phyloP scores from a whole-genome alignment of 2,113 vertebrate genomes.

The Melierax canorus region DNA sequence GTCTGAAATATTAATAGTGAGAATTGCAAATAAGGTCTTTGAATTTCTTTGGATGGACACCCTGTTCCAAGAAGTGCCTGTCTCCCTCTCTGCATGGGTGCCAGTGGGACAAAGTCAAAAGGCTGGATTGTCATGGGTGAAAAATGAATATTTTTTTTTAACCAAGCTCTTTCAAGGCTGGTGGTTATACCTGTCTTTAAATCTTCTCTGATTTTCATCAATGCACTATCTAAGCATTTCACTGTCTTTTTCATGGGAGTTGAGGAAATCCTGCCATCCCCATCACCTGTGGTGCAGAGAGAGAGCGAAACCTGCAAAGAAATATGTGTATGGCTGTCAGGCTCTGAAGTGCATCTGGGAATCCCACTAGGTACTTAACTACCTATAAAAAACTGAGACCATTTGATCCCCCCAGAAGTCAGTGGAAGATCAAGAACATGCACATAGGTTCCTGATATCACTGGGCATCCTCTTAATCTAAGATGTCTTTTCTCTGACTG shows the following conservation, averaged over 20 bases:
- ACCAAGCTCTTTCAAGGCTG: background rate
- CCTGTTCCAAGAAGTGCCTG: background rate
- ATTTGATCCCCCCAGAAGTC: background rate
- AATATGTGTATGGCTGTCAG: background rate
- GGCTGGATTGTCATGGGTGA: background rate
- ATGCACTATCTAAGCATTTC: background rate
- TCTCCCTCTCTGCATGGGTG: background rate
- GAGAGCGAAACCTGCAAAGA: background rate
- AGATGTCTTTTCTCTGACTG: background rate
- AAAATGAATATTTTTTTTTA: background rate
- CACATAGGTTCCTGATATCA: background rate
- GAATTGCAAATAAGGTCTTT: background rate
- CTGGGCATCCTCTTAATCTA: background rate
- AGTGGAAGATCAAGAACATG: background rate
- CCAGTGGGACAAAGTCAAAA: background rate
- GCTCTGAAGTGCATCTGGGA: background rate
- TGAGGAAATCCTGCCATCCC: background rate
- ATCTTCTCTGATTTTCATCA: background rate
- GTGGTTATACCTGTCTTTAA: background rate
- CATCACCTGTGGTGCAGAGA: background rate
- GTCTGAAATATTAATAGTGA: background rate
- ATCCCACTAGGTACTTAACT: background rate
- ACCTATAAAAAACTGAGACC: background rate
- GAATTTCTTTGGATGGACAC: background rate
- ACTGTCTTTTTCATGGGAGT: background rate